Evolutionary conservation across 2,797 vertebrate species (phyloP), one percentile per base, ranked within the genome.

Genomic region (Acipenser ruthenus): DNA sequence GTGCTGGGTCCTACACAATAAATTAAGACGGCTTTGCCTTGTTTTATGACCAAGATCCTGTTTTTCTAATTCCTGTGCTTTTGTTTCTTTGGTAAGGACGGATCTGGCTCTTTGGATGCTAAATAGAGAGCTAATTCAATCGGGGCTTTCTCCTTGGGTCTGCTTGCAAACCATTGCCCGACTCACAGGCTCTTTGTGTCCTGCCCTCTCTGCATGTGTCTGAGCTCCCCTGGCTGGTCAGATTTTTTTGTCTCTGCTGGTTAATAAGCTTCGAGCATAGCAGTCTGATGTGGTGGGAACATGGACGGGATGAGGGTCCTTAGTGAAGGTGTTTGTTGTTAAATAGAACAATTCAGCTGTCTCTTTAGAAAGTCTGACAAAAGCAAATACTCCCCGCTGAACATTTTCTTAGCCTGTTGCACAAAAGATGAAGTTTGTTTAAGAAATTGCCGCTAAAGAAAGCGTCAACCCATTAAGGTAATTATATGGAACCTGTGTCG

Each of bases 401-500:
- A 93, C 91, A 93, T 94, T 94, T 94, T 93, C 93, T 93, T 94
- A 94, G 93, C 91, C 91, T 88, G 84, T 92, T 86, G 79, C 89
- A 93, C 93, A 94, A 94, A 94, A 93, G 91, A 93, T 91, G 91
- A 93, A 97, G 96, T 98, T 98, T 98, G 95, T 97, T 98, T 98
- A 97, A 97, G 95, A 97, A 93, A 95, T 95, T 94, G 94, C 94
- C 91, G 92, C 92, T 93, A 93, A 95, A 96, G 95, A 97, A 97
- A 97, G 94, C 93, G 90, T 95, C 93, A 95, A 88, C 91, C 95
- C 95, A 98, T 97, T 97, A 97, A 98, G 94, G 95, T 98, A 98
- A 98, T 98, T 98, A 98, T 98, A 95, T 95, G 92, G 94, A 98
- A 95, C 96, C 95, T 93, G 93, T 96, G 95, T 95, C 93, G 94